phyloP scores from a whole-genome alignment of 1,140 invertebrate species.

The Habropoda laboriosa region DNA sequence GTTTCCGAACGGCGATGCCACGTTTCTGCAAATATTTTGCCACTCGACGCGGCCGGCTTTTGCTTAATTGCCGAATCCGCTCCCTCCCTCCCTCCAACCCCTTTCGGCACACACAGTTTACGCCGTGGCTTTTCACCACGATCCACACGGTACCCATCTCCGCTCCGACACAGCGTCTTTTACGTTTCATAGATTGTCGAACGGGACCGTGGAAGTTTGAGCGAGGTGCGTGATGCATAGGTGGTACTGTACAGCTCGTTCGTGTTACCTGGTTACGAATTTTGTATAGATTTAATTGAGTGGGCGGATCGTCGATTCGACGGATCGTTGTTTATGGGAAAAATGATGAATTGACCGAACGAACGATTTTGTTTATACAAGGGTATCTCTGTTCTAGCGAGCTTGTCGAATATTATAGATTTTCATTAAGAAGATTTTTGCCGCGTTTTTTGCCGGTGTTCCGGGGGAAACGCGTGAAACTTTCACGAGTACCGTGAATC shows the following conservation, averaged over 20 bases:
- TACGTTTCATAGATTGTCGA: too few relatives aligned
- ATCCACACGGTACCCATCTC: not conserved
- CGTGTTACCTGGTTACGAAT: too few relatives aligned
- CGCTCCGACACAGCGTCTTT: not conserved
- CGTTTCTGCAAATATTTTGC: slow-evolving; percentile 70
- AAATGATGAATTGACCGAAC: slow-evolving; percentile 11
- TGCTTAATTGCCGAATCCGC: slow-evolving; percentile 56
- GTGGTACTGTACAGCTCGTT: not conserved
- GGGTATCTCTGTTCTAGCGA: not conserved
- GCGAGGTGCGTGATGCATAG: too few relatives aligned
- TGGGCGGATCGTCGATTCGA: not conserved
- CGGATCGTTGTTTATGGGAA: not conserved
- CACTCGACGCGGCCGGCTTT: slow-evolving; percentile 63
- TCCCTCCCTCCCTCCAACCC: slow-evolving; percentile 9
- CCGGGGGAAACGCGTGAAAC: not conserved
- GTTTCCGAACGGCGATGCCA: slow-evolving; percentile 65
- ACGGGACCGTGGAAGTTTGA: too few relatives aligned
- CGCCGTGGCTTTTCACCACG: slow-evolving; percentile 43
- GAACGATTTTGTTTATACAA: slow-evolving; percentile 17
- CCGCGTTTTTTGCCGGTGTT: not conserved
- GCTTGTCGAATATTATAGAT: slow-evolving; percentile 23
- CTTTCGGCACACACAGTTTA: too few relatives aligned
- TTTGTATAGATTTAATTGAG: slow-evolving; percentile 19
- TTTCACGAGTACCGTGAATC: not conserved
- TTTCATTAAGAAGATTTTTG: slow-evolving; percentile 31